Evolutionary conservation across 37 sponge, comb jelly and placozoan genomes (phyloP), one percentile per base, ranked within the genome.

Genomic region (Diacarnus erythraeanus): DNA sequence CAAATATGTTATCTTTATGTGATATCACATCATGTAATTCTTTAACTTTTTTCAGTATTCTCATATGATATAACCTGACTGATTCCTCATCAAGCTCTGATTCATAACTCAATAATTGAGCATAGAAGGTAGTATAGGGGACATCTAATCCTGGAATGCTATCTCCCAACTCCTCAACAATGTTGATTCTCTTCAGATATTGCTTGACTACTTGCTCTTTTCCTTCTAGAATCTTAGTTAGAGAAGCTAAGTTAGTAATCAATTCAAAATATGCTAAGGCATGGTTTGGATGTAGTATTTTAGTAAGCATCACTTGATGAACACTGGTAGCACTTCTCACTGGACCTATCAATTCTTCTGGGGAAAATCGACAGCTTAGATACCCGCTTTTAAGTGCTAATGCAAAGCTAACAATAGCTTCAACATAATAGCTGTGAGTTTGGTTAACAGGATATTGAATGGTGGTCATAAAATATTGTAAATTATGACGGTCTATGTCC

Each of bases 401-500:
- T 2, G 3, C 17, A 26, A 59, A 37, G 31, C 40, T 10, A 25
- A 2, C 18, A 38, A 77, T 10, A 36, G 64, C 65, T 25, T 38
- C 4, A 33, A 30, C 10, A 23, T 35, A 22, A 17, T 38, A 43
- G n/a, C 35, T 67, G 47, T 30, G 3, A 35, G 40, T 68, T 40
- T 9, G 22, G 10, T 54, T 4, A 17, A 1, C 18, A n/a, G n/a
- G n/a, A n/a, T n/a, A n/a, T 38, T 31, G 27, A 69, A 38, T 67
- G 34, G 57, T 34, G 0, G 26, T 69, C 15, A 80, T 42, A 35
- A 83, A 30, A 29, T 67, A 21, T 31, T 75, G 57, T 3, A 83
- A 36, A 41, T 83, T 83, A 20, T 83, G 84, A 31, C 67, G 68
- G 10, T 83, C 84, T 10, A 21, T 23, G 33, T 83, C 84, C 42